Evolutionary conservation across 2,797 vertebrate genomes (phyloP).

Genomic region (Avahi laniger): DNA sequence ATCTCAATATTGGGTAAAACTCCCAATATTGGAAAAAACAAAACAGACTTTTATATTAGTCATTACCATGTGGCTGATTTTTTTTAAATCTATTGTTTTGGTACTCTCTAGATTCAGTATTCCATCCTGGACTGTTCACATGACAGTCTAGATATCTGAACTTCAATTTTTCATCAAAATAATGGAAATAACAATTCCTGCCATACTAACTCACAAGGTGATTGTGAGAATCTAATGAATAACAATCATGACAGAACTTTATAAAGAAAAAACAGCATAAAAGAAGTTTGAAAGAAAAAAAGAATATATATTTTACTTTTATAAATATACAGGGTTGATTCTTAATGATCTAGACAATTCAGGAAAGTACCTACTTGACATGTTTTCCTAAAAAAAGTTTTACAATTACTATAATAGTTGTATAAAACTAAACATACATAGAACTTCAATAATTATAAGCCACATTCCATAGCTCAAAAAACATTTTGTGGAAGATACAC

Average conservation of each 20-base stretch:
- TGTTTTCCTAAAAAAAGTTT: not conserved
- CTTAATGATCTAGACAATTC: not conserved
- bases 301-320: not conserved
- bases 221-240: not conserved
- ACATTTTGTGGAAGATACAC: not conserved
- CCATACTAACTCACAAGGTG: not conserved
- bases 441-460: not conserved
- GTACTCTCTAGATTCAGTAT: too few species aligned
- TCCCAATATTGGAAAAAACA: not conserved
- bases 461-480: not conserved
- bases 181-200: constrained; percentile 13
- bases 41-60: not conserved
- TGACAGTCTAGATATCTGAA: not conserved
- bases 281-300: constrained; percentile 12
- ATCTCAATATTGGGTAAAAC: constrained; percentile 17
- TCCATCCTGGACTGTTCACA: not conserved
- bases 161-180: not conserved
- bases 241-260: not conserved
- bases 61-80: too few species aligned
- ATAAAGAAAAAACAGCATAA: not conserved
- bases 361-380: not conserved
- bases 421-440: not conserved
- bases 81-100: too few species aligned
- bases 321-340: not conserved
- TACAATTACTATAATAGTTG: not conserved